Percentiles rank a stretch among this genome's conserved stretches.
These are phyloP conservation scores for Alloscopus bannaensis DNA, from an alignment of 2,888 invertebrate species.

Conservation along the genomic window DNA sequence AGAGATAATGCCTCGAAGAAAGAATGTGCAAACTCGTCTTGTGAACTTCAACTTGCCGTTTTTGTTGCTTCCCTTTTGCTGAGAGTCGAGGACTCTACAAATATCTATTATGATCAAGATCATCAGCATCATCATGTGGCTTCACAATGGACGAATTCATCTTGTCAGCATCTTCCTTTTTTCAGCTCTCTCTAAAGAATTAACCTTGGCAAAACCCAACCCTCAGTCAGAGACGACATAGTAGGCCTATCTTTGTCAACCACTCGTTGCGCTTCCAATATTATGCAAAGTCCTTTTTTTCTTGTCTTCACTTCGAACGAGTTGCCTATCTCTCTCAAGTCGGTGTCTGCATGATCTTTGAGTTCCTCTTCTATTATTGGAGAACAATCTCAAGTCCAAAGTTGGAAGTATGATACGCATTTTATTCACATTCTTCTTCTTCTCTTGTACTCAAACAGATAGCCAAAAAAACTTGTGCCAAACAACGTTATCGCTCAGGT, in stretches of 20 bases:
- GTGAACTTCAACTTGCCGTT: too few relatives aligned
- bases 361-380: not conserved
- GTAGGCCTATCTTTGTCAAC: not conserved
- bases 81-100: too few relatives aligned
- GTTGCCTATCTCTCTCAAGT: not conserved
- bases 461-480: too few relatives aligned
- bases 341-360: not conserved
- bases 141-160: too few relatives aligned
- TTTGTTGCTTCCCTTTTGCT: too few relatives aligned
- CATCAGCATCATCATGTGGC: conserved; percentile 14
- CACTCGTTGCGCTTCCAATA: not conserved
- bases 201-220: conserved; percentile 55
- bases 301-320: not conserved
- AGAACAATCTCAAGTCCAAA: not conserved
- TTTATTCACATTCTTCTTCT: not conserved
- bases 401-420: not conserved
- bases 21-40: too few relatives aligned
- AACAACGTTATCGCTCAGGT: too few relatives aligned
- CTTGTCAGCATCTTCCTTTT: too few relatives aligned
- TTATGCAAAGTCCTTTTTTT: not conserved
- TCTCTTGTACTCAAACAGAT: too few relatives aligned
- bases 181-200: too few relatives aligned
- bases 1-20: too few relatives aligned
- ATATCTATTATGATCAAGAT: conserved; percentile 9
- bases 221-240: too few relatives aligned